A percentile compares a stretch with the other conserved stretches of the same genome.
Evolutionary conservation across 2,888 invertebrate species (phyloP).

Genomic region (Hirtodrosophila confusa): DNA sequence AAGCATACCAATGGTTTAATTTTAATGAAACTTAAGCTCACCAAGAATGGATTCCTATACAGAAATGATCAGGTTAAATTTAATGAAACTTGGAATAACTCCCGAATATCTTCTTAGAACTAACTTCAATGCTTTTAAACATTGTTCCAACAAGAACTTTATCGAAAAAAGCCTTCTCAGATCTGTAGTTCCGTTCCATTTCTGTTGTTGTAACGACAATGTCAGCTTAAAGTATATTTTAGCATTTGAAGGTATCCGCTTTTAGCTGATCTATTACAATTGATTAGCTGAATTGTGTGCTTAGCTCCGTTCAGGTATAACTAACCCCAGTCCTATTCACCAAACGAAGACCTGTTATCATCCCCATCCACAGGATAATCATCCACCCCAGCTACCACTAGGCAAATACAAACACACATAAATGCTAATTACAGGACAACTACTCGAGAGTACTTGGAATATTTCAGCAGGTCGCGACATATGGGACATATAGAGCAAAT

Average conservation of each 20-base stretch:
- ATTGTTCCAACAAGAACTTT: no score
- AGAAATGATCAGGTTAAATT: no score
- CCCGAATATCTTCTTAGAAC: no score
- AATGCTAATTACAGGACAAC: conserved; percentile 72
- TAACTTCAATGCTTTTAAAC: no score
- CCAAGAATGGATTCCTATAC: no score
- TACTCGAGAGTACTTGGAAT: conserved; percentile 28
- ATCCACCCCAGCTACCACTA: conserved; percentile 20
- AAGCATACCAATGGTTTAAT: no score
- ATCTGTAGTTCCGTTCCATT: no score
- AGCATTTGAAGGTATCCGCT: background rate
- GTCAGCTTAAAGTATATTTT: background rate
- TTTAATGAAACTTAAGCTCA: no score
- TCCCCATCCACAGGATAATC: conserved; percentile 4
- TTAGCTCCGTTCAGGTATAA: conserved; percentile 9
- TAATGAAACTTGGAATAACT: no score
- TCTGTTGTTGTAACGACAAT: no score
- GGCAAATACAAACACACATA: conserved; percentile 61
- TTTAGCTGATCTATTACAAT: conserved; percentile 21
- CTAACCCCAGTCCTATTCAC: conserved; percentile 1
- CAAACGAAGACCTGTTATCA: conserved; percentile 27
- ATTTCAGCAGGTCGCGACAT: conserved; percentile 54
- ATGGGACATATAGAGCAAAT: conserved; percentile 67
- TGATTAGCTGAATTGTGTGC: conserved; percentile 33
- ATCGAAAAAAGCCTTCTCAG: no score